A percentile compares a stretch with the other conserved stretches of the same genome.
Evolutionary conservation across 2,113 vertebrate species (phyloP).

Genomic region (Neolamprologus longior): DNA sequence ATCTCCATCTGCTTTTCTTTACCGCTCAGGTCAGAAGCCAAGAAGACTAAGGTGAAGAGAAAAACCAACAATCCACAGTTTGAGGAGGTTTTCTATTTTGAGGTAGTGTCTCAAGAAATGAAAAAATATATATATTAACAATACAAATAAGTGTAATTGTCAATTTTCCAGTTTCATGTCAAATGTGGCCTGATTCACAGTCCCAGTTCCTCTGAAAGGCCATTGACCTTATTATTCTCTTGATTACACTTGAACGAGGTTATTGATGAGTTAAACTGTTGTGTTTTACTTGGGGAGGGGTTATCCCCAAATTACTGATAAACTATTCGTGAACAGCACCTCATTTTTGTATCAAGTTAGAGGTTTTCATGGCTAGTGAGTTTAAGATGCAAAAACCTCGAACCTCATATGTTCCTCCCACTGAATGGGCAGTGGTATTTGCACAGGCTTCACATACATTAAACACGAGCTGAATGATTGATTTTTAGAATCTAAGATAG

Average conservation of each 20-base stretch:
- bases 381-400: neutral
- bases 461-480: neutral
- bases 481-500: neutral
- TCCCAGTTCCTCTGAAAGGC: neutral
- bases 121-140: neutral
- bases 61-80: slow-evolving; percentile 98
- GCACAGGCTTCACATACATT: neutral
- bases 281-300: neutral
- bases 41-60: slow-evolving; percentile 96
- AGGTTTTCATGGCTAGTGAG: neutral
- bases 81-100: slow-evolving; percentile 97
- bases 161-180: neutral
- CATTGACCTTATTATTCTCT: neutral
- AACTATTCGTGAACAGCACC: neutral
- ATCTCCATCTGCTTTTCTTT: neutral
- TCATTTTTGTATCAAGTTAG: neutral
- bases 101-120: slow-evolving; percentile 69
- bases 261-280: neutral
- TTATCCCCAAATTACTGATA: neutral
- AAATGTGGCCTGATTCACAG: neutral
- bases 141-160: neutral
- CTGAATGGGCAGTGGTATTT: neutral
- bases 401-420: neutral
- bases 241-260: neutral
- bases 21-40: slow-evolving; percentile 84